phyloP scores from a whole-genome alignment of 2,888 invertebrate genomes.

The Seira ritae region DNA sequence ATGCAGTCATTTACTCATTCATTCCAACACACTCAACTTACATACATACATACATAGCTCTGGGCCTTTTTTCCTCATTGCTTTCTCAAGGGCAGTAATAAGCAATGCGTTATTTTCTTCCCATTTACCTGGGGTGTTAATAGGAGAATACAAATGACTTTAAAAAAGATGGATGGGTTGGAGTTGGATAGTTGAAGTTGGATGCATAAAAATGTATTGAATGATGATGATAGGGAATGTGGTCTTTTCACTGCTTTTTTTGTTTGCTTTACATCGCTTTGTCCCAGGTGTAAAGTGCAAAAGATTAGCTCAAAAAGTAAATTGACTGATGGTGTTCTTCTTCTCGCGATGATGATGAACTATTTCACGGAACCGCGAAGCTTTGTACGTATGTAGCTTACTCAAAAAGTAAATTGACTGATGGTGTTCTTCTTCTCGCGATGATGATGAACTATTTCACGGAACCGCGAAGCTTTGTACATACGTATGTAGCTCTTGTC shows the following conservation, averaged over 20 bases:
- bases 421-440: slow-evolving; percentile 1
- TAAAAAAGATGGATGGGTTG: slow-evolving; percentile 3
- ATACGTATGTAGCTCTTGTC: too few relatives aligned
- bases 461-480: neutral
- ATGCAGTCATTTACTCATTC: slow-evolving; percentile 15
- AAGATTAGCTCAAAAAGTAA: neutral
- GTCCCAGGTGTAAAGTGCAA: slow-evolving; percentile 13
- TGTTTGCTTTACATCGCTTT: slow-evolving; percentile 14
- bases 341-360: slow-evolving; percentile 15
- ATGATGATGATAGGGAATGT: slow-evolving; percentile 8
- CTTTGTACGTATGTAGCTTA: too few relatives aligned
- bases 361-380: slow-evolving; percentile 9
- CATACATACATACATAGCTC: too few relatives aligned
- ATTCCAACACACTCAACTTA: too few relatives aligned
- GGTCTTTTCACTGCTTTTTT: slow-evolving; percentile 3
- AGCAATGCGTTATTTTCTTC: neutral
- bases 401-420: slow-evolving; percentile 1
- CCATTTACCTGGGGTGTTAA: slow-evolving; percentile 17
- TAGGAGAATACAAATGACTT: slow-evolving; percentile 5
- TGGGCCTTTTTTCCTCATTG: neutral
- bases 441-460: slow-evolving; percentile 19
- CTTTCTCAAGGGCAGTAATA: slow-evolving; percentile 1
- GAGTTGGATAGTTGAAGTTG: too few relatives aligned
- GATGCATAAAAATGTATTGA: too few relatives aligned
- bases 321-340: slow-evolving; percentile 15